Conservation (phyloP, 2,888 invertebrate genomes). For the Caenorhabditis zanzibari region DNA sequence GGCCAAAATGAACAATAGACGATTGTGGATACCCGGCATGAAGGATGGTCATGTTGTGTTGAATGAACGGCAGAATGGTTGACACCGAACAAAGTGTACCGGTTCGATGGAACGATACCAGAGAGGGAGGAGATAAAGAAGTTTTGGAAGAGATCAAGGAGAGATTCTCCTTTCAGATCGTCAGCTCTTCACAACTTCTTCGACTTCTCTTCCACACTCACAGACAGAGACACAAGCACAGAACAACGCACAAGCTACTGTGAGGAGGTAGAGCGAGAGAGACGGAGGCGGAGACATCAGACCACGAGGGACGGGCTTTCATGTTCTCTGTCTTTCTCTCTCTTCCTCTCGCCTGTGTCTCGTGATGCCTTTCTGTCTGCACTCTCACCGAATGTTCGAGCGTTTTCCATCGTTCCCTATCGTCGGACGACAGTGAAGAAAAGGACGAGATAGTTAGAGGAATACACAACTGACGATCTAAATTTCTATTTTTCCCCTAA, state of each 20-base stretch:
- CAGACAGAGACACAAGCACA: conserved; percentile 57
- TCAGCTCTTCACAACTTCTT: conserved; percentile 54
- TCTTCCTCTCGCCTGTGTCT: conserved; percentile 14
- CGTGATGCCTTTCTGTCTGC: conserved; percentile 33
- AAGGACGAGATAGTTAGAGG: conserved; percentile 17
- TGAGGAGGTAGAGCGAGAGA: conserved; percentile 59
- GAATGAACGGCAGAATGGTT: conserved; percentile 64
- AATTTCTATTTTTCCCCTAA: conserved; percentile 23
- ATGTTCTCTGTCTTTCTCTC: conserved; percentile 21
- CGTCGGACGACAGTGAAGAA: conserved; percentile 24
- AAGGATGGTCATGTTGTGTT: conserved; percentile 60
- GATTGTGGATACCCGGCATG: conserved; percentile 64
- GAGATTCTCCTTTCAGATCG: conserved; percentile 49
- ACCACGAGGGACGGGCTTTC: conserved; percentile 43
- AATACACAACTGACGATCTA: conserved; percentile 26
- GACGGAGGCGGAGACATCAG: conserved; percentile 48
- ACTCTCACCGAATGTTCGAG: conserved; percentile 59
- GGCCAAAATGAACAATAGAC: conserved; percentile 45
- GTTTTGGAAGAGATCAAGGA: conserved; percentile 31
- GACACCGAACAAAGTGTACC: conserved; percentile 37
- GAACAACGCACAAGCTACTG: conserved; percentile 67
- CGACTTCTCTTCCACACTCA: conserved; percentile 51
- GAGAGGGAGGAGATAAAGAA: conserved; percentile 27
- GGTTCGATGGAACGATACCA: conserved; percentile 34
- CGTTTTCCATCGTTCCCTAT: conserved; percentile 51